Percentiles rank a stretch among this genome's conserved stretches.
phyloP scores from a whole-genome alignment of 2,113 vertebrate species.

The Chlorocebus sabaeus region DNA sequence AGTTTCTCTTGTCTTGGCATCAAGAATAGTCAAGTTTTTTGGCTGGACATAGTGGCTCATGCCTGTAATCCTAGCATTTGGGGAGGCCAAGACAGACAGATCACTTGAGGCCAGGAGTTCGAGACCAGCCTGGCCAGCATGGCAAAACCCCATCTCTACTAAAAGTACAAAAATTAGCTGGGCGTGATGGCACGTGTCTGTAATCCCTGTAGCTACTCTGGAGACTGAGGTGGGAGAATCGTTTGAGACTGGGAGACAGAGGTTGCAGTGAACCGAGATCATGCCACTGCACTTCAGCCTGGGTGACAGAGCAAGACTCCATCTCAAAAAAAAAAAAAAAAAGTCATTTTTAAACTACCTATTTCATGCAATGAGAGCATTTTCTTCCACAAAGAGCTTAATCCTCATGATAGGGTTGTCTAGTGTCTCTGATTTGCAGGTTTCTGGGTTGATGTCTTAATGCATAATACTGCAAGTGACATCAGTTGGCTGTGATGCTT shows the following conservation, averaged over 20 bases:
- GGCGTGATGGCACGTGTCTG: not conserved
- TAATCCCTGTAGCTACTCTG: not conserved
- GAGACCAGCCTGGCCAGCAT: not conserved
- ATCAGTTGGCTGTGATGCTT: not conserved
- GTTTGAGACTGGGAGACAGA: not conserved
- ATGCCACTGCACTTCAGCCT: not conserved
- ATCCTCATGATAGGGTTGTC: not conserved
- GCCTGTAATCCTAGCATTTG: not conserved
- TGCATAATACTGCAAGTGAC: not conserved
- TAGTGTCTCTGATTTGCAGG: not conserved
- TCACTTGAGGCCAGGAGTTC: not conserved
- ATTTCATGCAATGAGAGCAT: not conserved
- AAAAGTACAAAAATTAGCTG: not conserved
- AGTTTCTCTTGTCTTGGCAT: constrained; percentile 9
- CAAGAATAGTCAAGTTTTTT: not conserved
- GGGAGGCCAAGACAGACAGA: not conserved
- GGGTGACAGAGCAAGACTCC: not conserved
- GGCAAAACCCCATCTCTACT: not conserved
- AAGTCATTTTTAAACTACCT: not conserved
- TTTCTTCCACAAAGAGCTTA: constrained; percentile 4
- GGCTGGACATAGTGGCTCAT: not conserved
- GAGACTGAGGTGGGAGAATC: not conserved
- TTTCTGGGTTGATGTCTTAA: not conserved
- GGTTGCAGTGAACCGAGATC: not conserved
- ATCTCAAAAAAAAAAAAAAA: not conserved